phyloP scores from a whole-genome alignment of 2,888 invertebrate genomes.

The Nomada ruficornis region DNA sequence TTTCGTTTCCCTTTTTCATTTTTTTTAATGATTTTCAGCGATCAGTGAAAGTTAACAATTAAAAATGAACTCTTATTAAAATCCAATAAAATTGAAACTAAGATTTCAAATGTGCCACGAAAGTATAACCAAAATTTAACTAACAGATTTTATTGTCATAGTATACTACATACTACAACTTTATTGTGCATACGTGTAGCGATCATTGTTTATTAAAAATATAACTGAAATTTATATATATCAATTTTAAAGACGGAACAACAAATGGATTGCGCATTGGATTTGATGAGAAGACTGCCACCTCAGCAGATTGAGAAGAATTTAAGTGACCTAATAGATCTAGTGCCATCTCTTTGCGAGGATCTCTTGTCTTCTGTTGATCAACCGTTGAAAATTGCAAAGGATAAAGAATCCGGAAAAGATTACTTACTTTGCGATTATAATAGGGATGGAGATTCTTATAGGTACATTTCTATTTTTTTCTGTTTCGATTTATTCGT shows the following conservation, averaged over 20 bases:
- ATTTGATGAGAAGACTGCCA: slow-evolving; percentile 99
- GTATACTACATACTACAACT: neutral
- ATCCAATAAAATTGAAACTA: neutral
- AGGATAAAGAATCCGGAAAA: slow-evolving; percentile 97
- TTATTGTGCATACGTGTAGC: neutral
- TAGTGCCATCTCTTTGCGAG: slow-evolving; percentile 98
- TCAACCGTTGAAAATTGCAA: slow-evolving; percentile 98
- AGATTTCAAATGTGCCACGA: too few species aligned
- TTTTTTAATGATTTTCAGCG: neutral
- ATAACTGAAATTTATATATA: neutral
- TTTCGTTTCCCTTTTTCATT: neutral
- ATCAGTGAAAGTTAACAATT: slow-evolving; percentile 9
- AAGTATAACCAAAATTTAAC: neutral
- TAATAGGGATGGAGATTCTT: slow-evolving; percentile 98
- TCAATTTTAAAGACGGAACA: slow-evolving; percentile 91
- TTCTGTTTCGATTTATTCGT: neutral
- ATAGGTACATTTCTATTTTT: slow-evolving; percentile 54
- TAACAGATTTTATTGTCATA: neutral
- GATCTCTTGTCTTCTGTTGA: slow-evolving; percentile 98
- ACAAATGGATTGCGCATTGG: slow-evolving; percentile 99
- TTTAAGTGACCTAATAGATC: slow-evolving; percentile 97
- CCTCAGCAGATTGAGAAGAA: slow-evolving; percentile 99
- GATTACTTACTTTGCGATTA: slow-evolving; percentile 99
- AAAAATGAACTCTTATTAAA: neutral
- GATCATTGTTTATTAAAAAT: neutral